Evolutionary conservation across 2,113 vertebrate species (phyloP).

Genomic region (Xiphophorus couchianus): DNA sequence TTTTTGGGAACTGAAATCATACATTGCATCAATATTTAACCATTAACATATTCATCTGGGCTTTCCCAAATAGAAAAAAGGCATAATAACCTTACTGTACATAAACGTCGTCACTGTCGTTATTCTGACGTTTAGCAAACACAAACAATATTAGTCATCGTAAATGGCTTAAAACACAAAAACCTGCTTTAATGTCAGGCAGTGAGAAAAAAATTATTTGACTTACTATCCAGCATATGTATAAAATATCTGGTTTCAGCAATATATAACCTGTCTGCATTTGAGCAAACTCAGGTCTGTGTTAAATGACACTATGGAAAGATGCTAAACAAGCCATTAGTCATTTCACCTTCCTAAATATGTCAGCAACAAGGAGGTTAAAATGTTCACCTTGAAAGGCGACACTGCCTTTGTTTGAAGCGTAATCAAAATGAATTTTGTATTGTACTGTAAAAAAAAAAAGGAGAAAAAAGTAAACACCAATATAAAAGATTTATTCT

Average conservation of each 20-base stretch:
- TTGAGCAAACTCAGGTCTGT: constrained; percentile 37
- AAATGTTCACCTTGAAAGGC: constrained; percentile 55
- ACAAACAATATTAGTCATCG: background rate
- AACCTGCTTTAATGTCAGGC: background rate
- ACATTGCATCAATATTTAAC: too few species aligned
- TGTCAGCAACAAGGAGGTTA: constrained; percentile 38
- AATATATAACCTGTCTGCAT: constrained; percentile 12
- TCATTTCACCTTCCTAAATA: constrained; percentile 33
- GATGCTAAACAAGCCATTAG: constrained; percentile 37
- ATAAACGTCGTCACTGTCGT: too few species aligned
- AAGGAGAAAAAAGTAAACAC: background rate
- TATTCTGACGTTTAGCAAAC: too few species aligned
- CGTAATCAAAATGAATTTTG: background rate
- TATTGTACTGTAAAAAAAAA: background rate
- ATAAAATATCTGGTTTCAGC: background rate
- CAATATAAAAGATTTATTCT: background rate
- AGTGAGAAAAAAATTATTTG: background rate
- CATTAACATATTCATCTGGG: too few species aligned
- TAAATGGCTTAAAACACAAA: background rate
- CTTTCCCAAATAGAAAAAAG: too few species aligned
- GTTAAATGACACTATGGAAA: constrained; percentile 54
- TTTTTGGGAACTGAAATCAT: too few species aligned
- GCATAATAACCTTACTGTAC: too few species aligned
- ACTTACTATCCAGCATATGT: background rate
- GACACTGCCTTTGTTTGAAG: constrained; percentile 2